Base-by-base conservation (phyloP, 2,113 vertebrate species). In the Cynoglossus semilaevis region DNA sequence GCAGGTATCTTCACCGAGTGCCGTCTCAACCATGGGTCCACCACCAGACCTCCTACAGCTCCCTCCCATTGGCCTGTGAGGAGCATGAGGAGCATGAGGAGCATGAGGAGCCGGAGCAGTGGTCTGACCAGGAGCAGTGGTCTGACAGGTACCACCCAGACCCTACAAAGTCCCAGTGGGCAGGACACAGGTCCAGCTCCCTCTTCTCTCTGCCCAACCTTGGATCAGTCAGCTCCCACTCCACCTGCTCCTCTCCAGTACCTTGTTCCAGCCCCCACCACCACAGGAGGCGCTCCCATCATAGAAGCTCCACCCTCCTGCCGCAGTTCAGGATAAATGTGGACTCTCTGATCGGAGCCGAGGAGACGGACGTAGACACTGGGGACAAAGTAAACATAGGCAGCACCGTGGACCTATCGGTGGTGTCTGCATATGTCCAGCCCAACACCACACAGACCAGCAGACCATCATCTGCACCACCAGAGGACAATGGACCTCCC, bases 281-380 rank as follows among this genome's bases (percentile, higher is more conserved):
- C 36, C 63, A 67, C 77, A 77, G 58, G 42, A 77, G 37, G 71
- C 59, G 60, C 49, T 70, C 80, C 60, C 45, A 79, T 8, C 66
- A 68, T 44, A 61, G 62, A 43, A 79, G 77, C 40, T 63, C 82
- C 7, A 88, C 88, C 1, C 76, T 88, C 49, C 77, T 85, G 15
- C 88, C 87, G 0, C 82, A 86, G 5, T 91, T 88, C 57, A 88
- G 83, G 2, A 76, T 96, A 64, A 93, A 93, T 1, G 70, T 94
- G 15, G 93, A 95, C 1, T 85, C 93, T 13, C 83, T 95, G 68
- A 83, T 96, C 3, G 93, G 90, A 3, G 92, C 92, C 0, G 92
- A 93, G 77, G 96, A 98, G 88, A 98, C 96, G 0, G 91, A 97
- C n/a, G 94, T 98, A 48, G 95, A 98, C 87, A 96, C 96, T 0